Evolutionary conservation across 2,113 vertebrate species (phyloP).

Genomic region (Condylura cristata): DNA sequence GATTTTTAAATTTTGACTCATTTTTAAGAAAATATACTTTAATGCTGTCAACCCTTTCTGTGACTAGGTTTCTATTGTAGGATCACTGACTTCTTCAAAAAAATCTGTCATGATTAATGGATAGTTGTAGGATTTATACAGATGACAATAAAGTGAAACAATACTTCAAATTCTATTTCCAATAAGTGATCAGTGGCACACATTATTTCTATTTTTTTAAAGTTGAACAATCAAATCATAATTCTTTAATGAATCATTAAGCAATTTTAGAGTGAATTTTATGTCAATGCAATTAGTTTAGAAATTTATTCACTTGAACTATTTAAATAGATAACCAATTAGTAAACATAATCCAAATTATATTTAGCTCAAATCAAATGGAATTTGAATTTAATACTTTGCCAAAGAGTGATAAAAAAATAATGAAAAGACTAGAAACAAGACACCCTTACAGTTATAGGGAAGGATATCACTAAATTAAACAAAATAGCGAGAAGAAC

Average conservation of each 20-base stretch:
- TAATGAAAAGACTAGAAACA: not conserved
- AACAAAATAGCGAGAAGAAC: slow-evolving; percentile 10
- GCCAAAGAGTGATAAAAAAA: not conserved
- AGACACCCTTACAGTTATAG: not conserved
- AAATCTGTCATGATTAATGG: not conserved
- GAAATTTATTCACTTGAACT: not conserved
- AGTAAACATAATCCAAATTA: slow-evolving; percentile 1
- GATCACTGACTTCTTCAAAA: not conserved
- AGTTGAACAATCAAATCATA: not conserved
- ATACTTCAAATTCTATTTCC: not conserved
- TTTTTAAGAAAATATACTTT: not conserved
- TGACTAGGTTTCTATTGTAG: not conserved
- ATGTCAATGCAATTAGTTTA: slow-evolving; percentile 20
- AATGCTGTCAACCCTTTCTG: not conserved
- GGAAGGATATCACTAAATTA: not conserved
- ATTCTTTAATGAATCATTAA: not conserved
- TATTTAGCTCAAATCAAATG: not conserved
- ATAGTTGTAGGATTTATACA: not conserved
- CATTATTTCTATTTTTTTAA: not conserved
- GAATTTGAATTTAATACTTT: not conserved
- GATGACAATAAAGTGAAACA: not conserved
- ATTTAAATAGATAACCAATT: not conserved
- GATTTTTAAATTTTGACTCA: not conserved
- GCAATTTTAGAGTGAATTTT: not conserved
- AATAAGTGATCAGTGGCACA: not conserved